Evolutionary conservation across 2,888 invertebrate species (phyloP), one percentile per base, ranked within the genome.

Genomic region (Apamea anceps): DNA sequence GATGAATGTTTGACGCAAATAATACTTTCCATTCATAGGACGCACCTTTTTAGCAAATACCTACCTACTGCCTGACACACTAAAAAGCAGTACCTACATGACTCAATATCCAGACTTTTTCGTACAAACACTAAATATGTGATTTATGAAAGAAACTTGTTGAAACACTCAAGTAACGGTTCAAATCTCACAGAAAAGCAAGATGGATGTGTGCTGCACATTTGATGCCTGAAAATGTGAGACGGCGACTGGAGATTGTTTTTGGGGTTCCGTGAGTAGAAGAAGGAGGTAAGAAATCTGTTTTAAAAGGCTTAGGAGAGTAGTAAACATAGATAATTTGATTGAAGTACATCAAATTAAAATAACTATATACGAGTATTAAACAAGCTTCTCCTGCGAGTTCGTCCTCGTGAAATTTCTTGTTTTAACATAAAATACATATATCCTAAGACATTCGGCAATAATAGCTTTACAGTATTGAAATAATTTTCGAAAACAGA

Each of bases 131-230:
- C 71, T 86, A 74, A 86, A 84, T 72, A 85, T 45, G 77, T 87
- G 82, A 84, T 87, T 86, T 87, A 87, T 88, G 75, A 87, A 84
- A 84, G 77, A 77, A 74, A 81, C 87, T 85, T 83, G 80, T 82
- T 87, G 85, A 85, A 84, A 85, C 79, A 76, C 87, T 89, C 67
- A 79, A 75, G 80, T 74, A 80, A 86, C 89, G 79, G 84, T 82
- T 80, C 84, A 82, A 84, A 85, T 85, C 83, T 85, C 78, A 72
- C 72, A 81, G 88, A 77, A 85, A 90, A 90, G 86, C 81, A 86
- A 86, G 86, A 90, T 81, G 86, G 86, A 90, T 90, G 88, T 81
- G 75, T 80, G 75, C 74, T 86, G 84, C 81, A 87, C 88, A 85
- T 88, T 87, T 90, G 85, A 87, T 84, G 80, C 82, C 76, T 79